These are phyloP conservation scores for Myotis daubentonii DNA, from an alignment of 2,797 vertebrate species.

Conservation along the genomic window DNA sequence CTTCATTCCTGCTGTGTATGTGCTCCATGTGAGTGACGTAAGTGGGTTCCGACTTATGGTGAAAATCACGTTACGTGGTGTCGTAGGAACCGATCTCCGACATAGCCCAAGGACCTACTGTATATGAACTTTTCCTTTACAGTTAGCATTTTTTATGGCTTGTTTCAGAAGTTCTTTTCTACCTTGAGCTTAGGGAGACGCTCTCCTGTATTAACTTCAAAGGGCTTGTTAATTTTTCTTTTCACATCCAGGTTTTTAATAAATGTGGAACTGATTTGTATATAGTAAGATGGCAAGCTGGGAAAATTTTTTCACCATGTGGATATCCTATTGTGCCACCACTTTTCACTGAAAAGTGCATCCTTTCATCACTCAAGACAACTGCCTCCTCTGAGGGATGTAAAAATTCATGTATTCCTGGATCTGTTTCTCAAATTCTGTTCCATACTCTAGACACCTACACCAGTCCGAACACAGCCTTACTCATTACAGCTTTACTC, in stretches of 20 bases:
- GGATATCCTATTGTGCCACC: not conserved
- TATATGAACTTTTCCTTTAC: not conserved
- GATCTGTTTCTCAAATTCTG: not conserved
- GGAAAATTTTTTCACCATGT: not conserved
- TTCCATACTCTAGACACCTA: not conserved
- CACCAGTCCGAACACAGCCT: not conserved
- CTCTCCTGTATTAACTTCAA: not conserved
- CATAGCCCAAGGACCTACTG: no score
- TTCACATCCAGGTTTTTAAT: not conserved
- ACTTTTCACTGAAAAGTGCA: not conserved
- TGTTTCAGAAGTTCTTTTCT: not conserved
- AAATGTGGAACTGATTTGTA: not conserved
- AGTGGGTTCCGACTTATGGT: no score
- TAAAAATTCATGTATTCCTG: not conserved
- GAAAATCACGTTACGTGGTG: no score
- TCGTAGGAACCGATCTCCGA: no score
- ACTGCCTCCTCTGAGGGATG: not conserved
- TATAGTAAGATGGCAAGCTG: not conserved
- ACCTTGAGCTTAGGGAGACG: not conserved
- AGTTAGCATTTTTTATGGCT: not conserved
- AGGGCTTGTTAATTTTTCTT: constrained; percentile 24
- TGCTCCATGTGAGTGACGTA: no score
- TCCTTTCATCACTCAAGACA: not conserved
- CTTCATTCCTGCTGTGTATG: no score
- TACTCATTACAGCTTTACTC: not conserved